Conservation (phyloP, 2,888 invertebrate genomes). For the Tromatobia lineatoria region DNA sequence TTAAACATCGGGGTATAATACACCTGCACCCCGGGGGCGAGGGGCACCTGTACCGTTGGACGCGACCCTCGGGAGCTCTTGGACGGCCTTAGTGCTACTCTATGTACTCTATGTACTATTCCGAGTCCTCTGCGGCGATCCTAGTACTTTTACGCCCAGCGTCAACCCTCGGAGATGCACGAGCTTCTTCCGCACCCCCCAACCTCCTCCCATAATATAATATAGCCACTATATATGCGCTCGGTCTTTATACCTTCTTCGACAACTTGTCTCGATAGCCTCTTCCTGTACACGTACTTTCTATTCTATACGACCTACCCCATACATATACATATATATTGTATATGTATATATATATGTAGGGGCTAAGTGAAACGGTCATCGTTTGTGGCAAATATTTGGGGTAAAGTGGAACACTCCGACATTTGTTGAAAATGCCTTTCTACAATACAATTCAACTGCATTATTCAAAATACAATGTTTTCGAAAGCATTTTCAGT, state of each 20-base stretch:
- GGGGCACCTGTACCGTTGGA: constrained; percentile 66
- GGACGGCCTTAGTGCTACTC: constrained; percentile 12
- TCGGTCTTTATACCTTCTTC: constrained; percentile 41
- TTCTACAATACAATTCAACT: no score
- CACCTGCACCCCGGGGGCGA: constrained; percentile 62
- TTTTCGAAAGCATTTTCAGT: no score
- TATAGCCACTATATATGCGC: constrained; percentile 57
- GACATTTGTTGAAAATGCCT: no score
- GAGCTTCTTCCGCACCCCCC: constrained; percentile 54
- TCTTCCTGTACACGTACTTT: constrained; percentile 40
- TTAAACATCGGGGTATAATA: constrained; percentile 57
- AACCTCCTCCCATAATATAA: constrained; percentile 57
- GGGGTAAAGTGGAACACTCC: no score
- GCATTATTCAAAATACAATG: no score
- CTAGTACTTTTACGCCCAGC: constrained; percentile 51
- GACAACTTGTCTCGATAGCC: constrained; percentile 52
- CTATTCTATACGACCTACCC: not conserved
- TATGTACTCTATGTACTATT: constrained; percentile 9
- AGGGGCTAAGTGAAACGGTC: no score
- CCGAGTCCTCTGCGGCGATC: constrained; percentile 21
- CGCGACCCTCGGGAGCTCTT: constrained; percentile 65
- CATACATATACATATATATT: constrained; percentile 20
- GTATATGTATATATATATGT: constrained; percentile 26
- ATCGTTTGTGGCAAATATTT: no score
- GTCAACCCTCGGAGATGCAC: constrained; percentile 56